Base-by-base conservation (phyloP, 1,140 invertebrate genomes). In the Heliconius hewitsoni region DNA sequence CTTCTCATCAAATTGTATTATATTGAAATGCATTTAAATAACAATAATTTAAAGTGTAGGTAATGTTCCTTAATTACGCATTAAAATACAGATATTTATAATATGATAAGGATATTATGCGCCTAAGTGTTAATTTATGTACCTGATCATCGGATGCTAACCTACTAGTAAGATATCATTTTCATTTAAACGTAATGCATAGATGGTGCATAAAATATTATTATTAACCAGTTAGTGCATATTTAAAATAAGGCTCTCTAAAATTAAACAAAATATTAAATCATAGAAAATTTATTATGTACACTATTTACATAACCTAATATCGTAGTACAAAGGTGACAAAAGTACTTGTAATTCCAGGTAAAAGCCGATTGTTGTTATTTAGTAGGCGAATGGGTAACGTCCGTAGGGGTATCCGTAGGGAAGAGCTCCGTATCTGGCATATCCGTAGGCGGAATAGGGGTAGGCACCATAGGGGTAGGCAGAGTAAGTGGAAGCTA, bases 271-370 rank as follows among this genome's bases (percentile, higher is more conserved):
- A 39, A 70, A 23, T 18, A 18, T 37, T 77, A 42, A n/a, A 19
- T n/a, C 76, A 4, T 46, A 42, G 37, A 52, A 39, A 37, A 66
- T 79, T 79, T 78, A 80, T 79, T 78, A 81, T 85, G 71, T 83
- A 85, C 71, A 83, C 73, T 89, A 89, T 87, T 85, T 89, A 88
- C 87, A 87, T 73, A 46, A 74, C 13, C 74, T 74, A 81, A 72
- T 30, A 18, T 71, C 30, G 66, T 39, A 39, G 55, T 74, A 74
- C 23, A 55, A 75, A 71, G 50, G 19, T 80, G 39, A 37, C n/a
- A 37, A 60, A 76, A 74, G 75, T 46, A 70, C 74, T 57, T 70
- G n/a, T 37, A 18, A 52, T 77, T 27, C 23, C 30, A n/a, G 30
- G 37, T 70, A 37, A 13, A 39, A 73, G 19, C n/a, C n/a, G n/a